Evolutionary conservation across 2,113 vertebrate genomes (phyloP).

Genomic region (Odobenus rosmarus): DNA sequence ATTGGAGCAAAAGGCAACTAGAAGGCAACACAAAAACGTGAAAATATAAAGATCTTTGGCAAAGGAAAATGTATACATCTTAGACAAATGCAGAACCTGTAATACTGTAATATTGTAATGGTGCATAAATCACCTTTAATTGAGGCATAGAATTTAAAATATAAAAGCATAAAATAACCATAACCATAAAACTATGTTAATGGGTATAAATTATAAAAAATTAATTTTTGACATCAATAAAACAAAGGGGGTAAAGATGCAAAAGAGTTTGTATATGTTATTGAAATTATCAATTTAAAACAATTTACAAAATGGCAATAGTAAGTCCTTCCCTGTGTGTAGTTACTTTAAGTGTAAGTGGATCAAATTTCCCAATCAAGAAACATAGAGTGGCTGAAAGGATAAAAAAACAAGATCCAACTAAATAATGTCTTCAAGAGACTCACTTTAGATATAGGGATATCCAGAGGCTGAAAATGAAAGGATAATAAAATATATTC

Average conservation of each 20-base stretch:
- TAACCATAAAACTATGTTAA: background rate
- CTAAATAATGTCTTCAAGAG: background rate
- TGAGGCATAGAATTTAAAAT: background rate
- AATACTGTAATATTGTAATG: background rate
- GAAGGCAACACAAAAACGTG: background rate
- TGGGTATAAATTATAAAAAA: background rate
- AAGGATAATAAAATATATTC: background rate
- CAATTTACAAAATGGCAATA: background rate
- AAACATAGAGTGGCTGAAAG: background rate
- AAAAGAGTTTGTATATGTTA: background rate
- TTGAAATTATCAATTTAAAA: background rate
- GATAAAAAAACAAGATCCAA: background rate
- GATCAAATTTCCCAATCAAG: background rate
- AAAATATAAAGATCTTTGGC: background rate
- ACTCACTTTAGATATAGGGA: background rate
- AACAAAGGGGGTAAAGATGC: background rate
- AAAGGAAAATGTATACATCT: background rate
- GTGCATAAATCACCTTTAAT: background rate
- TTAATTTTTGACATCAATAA: background rate
- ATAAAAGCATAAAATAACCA: background rate
- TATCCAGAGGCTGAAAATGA: background rate
- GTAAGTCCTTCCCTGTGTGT: background rate
- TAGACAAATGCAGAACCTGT: background rate
- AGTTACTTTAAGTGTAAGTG: background rate
- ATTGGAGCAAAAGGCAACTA: background rate